phyloP scores from a whole-genome alignment of 2,113 vertebrate species.

The Tachycineta bicolor region DNA sequence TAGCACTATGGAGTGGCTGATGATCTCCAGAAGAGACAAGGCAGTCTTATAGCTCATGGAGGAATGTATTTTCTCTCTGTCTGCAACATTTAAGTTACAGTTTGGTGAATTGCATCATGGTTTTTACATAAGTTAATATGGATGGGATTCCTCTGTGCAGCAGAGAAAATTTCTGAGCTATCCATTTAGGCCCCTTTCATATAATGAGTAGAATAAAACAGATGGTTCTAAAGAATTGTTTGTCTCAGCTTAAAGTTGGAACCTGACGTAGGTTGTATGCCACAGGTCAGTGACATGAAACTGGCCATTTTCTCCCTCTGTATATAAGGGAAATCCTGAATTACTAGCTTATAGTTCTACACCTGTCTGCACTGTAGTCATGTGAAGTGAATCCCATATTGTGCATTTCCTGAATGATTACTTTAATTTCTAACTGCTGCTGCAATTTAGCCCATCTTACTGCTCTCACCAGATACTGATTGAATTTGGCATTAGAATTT shows the following conservation, averaged over 20 bases:
- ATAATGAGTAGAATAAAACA: background rate
- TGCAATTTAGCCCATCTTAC: background rate
- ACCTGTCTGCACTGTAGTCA: background rate
- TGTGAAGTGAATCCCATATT: background rate
- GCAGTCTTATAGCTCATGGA: background rate
- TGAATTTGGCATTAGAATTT: background rate
- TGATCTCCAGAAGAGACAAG: background rate
- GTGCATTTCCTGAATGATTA: background rate
- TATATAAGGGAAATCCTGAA: background rate
- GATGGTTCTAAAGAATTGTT: background rate
- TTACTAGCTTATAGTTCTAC: background rate
- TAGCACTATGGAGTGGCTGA: background rate
- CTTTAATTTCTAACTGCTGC: background rate
- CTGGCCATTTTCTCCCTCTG: background rate
- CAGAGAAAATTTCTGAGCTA: background rate
- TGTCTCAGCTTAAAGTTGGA: background rate
- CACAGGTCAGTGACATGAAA: background rate
- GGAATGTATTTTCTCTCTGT: background rate
- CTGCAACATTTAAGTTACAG: background rate
- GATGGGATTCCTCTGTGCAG: background rate
- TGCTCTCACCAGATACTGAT: background rate
- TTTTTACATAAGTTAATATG: background rate
- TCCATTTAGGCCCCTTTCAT: background rate
- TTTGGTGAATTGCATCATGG: background rate
- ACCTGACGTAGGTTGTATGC: background rate